phyloP scores from a whole-genome alignment of 2,797 vertebrate genomes.

The Setipinna tenuifilis region DNA sequence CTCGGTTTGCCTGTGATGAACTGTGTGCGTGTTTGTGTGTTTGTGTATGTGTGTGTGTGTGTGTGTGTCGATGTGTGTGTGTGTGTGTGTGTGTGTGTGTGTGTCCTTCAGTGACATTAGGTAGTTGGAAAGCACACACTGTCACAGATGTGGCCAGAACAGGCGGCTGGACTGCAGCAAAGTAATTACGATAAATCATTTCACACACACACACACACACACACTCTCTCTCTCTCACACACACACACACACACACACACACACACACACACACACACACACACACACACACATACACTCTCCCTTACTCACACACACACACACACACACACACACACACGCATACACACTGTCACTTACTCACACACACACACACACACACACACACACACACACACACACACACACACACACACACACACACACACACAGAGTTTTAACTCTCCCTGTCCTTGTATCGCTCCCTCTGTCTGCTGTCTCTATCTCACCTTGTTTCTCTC shows the following conservation, averaged over 20 bases:
- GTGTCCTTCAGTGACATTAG: constrained; percentile 67
- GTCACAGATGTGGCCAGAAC: constrained; percentile 73
- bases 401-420: background rate
- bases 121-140: constrained; percentile 61
- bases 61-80: constrained; percentile 54
- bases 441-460: no score
- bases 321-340: no score
- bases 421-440: no score
- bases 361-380: background rate
- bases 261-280: background rate
- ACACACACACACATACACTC: background rate
- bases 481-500: no score
- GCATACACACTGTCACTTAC: no score
- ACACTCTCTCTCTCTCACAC: no score
- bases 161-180: constrained; percentile 60
- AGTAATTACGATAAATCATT: constrained; percentile 80
- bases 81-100: constrained; percentile 1
- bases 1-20: background rate
- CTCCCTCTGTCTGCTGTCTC: no score
- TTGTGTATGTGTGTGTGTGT: background rate
- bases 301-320: no score
- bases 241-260: background rate
- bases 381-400: background rate
- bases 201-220: constrained; percentile 46
- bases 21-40: background rate